Percentiles rank a stretch among this genome's conserved stretches.
phyloP scores from a whole-genome alignment of 30 jellyfish, hydroid and myxozoan genomes.

The Mastigias papua region DNA sequence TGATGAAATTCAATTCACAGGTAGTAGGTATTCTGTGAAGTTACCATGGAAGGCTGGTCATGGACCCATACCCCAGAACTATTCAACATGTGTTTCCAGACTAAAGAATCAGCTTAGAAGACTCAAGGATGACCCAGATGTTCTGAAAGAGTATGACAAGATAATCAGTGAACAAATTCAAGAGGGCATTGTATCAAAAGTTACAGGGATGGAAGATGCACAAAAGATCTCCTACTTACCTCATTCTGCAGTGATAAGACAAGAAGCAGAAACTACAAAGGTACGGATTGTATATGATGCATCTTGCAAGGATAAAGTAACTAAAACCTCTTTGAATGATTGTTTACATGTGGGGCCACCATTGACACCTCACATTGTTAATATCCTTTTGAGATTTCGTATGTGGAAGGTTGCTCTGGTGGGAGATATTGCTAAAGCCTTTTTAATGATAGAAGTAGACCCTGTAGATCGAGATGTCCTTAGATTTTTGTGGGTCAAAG shows the following conservation, averaged over 20 bases:
- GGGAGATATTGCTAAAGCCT: conserved; percentile 22
- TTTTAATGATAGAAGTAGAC: conserved; percentile 32
- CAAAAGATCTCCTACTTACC: conserved; percentile 36
- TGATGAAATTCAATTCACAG: conserved; percentile 31
- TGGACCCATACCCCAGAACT: conserved; percentile 21
- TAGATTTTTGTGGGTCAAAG: conserved; percentile 56
- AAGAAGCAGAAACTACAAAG: conserved; percentile 59
- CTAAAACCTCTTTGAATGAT: conserved; percentile 34
- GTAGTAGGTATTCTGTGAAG: conserved; percentile 17
- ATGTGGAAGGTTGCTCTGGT: conserved; percentile 12
- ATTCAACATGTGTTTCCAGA: conserved; percentile 1
- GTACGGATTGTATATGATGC: conserved; percentile 69
- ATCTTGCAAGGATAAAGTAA: conserved; percentile 31
- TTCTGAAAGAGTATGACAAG: not conserved
- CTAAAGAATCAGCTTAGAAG: conserved; percentile 20
- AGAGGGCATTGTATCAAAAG: conserved; percentile 48
- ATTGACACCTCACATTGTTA: conserved; percentile 30
- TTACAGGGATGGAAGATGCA: conserved; percentile 27
- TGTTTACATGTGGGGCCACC: conserved; percentile 75
- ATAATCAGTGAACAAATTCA: conserved; percentile 44
- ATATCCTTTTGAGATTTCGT: conserved; percentile 42
- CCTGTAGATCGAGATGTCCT: conserved; percentile 63
- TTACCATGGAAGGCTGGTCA: conserved; percentile 55
- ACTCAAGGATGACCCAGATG: conserved; percentile 7
- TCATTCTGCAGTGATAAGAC: conserved; percentile 59